Percentiles rank a stretch among this genome's conserved stretches.
These are phyloP conservation scores for Acleris literana DNA, from an alignment of 2,888 invertebrate genomes.

Conservation along the genomic window DNA sequence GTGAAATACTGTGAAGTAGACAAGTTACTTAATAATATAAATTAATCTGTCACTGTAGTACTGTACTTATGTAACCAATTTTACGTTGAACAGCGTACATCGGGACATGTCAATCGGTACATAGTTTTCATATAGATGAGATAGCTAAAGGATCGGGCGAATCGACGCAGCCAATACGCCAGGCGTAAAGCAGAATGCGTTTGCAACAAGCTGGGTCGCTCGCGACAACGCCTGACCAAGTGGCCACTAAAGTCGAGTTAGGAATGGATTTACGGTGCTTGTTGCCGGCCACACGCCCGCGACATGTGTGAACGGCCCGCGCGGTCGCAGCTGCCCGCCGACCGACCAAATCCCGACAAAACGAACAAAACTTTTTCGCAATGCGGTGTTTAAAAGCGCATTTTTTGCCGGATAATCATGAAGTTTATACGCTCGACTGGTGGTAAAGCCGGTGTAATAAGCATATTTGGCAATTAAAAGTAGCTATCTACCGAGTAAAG, in stretches of 20 bases:
- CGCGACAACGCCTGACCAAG: slow-evolving; percentile 50
- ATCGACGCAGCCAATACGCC: slow-evolving; percentile 6
- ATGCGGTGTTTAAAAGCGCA: slow-evolving; percentile 72
- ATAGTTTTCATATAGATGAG: background rate
- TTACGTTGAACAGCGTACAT: no score
- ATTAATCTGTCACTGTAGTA: slow-evolving; percentile 35
- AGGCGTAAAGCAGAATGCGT: slow-evolving; percentile 56
- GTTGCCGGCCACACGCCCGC: slow-evolving; percentile 53
- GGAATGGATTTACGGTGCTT: slow-evolving; percentile 74
- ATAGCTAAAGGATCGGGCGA: background rate
- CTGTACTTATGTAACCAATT: no score
- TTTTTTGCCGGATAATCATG: slow-evolving; percentile 60
- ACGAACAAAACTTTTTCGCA: slow-evolving; percentile 75
- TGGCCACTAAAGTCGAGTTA: slow-evolving; percentile 70
- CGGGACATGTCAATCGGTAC: no score
- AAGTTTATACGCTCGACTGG: slow-evolving; percentile 48
- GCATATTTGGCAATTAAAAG: slow-evolving; percentile 22
- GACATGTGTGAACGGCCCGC: slow-evolving; percentile 67
- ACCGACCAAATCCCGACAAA: slow-evolving; percentile 51
- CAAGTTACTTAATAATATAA: slow-evolving; percentile 56
- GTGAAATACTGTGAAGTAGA: slow-evolving; percentile 54
- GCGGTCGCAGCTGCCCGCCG: slow-evolving; percentile 55
- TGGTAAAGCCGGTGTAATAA: slow-evolving; percentile 28
- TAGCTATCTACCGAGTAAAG: slow-evolving; percentile 10
- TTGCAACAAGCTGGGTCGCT: slow-evolving; percentile 53